phyloP scores from a whole-genome alignment of 2,113 vertebrate species.

The Semnornis frantzii region DNA sequence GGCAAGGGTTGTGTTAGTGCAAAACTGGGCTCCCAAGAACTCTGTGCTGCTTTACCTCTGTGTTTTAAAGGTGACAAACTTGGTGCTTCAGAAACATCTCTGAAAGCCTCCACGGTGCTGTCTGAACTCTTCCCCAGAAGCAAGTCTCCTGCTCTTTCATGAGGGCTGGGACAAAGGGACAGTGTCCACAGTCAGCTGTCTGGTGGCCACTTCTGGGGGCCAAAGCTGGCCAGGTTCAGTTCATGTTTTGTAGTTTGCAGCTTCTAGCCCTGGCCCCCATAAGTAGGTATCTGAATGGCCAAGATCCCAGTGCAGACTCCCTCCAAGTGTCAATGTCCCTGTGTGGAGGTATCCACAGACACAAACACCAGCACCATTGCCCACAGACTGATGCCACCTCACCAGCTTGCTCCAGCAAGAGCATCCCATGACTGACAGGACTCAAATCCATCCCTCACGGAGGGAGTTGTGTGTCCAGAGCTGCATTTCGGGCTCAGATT shows the following conservation, averaged over 20 bases:
- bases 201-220: neutral
- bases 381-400: neutral
- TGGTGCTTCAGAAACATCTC: fast-evolving
- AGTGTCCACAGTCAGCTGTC: neutral
- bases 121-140: neutral
- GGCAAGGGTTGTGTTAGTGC: neutral
- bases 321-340: fast-evolving
- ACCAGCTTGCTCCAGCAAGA: neutral
- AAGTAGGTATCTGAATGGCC: fast-evolving
- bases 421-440: fast-evolving
- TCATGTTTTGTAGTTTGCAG: neutral
- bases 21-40: neutral
- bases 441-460: fast-evolving
- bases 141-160: neutral
- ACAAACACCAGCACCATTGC: fast-evolving
- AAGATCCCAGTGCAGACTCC: fast-evolving
- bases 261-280: neutral
- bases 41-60: neutral
- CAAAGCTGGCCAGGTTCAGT: fast-evolving
- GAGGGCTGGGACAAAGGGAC: neutral
- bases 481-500: fast-evolving
- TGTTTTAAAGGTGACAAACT: neutral
- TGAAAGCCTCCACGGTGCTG: fast-evolving
- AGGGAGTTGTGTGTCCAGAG: fast-evolving
- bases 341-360: fast-evolving